Percentiles rank a stretch among this genome's conserved stretches.
Evolutionary conservation across 2,888 invertebrate species (phyloP).

Genomic region (Buathra laborator): DNA sequence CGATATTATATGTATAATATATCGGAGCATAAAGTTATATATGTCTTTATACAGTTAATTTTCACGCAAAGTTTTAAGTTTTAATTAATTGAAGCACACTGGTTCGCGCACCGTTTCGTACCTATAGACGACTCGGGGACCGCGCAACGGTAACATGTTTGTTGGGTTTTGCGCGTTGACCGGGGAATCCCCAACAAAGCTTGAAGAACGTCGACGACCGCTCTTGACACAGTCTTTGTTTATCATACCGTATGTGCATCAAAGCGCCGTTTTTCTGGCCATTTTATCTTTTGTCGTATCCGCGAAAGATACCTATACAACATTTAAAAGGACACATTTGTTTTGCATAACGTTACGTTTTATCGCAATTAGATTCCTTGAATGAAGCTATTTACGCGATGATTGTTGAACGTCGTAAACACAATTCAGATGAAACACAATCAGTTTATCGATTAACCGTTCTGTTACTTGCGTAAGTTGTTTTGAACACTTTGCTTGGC

Average conservation of each 20-base stretch:
- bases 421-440: background rate
- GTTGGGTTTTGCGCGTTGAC: too few species aligned
- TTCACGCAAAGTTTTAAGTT: too few species aligned
- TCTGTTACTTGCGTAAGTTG: background rate
- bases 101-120: too few species aligned
- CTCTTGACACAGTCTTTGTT: slow-evolving; percentile 1
- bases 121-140: background rate
- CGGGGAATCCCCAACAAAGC: background rate
- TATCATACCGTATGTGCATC: slow-evolving; percentile 5
- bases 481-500: background rate
- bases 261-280: background rate
- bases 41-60: too few species aligned
- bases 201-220: slow-evolving; percentile 21
- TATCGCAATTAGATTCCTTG: background rate
- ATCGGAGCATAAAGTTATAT: too few species aligned
- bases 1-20: too few species aligned
- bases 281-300: background rate
- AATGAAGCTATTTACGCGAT: background rate
- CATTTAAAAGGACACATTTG: background rate
- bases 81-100: too few species aligned
- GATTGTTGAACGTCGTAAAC: too few species aligned
- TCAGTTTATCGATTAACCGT: background rate
- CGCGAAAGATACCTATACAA: background rate
- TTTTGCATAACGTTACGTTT: background rate
- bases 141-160: slow-evolving; percentile 1